Conservation (phyloP, 2,888 invertebrate species). For the Horisme vitalbata region DNA sequence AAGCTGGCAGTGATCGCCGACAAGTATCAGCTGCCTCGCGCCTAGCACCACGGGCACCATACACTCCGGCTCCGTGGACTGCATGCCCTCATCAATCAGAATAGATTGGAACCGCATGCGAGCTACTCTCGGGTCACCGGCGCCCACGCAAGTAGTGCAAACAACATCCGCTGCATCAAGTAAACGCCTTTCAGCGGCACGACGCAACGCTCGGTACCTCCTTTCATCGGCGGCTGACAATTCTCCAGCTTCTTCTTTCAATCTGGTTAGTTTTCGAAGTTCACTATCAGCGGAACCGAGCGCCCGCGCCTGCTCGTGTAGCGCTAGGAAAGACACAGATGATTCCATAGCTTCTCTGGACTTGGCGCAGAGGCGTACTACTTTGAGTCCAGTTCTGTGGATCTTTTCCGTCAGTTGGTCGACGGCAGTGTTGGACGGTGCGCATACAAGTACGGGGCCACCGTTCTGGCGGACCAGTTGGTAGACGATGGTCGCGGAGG, state of each 20-base stretch:
- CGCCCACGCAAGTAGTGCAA: slow-evolving; percentile 99
- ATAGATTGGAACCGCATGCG: slow-evolving; percentile 97
- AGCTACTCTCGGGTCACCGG: slow-evolving; percentile 97
- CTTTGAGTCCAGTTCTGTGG: slow-evolving; percentile 97
- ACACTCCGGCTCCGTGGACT: slow-evolving; percentile 98
- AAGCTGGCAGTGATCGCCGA: slow-evolving; percentile 99
- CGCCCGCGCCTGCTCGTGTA: slow-evolving; percentile 98
- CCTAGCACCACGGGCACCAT: slow-evolving; percentile 99
- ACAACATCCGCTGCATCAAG: slow-evolving; percentile 98
- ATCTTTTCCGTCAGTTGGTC: slow-evolving; percentile 99
- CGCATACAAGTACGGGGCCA: slow-evolving; percentile 98
- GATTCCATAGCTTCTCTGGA: slow-evolving; percentile 99
- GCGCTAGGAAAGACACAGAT: slow-evolving; percentile 96
- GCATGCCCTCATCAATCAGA: slow-evolving; percentile 98
- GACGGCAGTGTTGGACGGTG: slow-evolving; percentile 99
- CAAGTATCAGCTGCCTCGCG: slow-evolving; percentile 97
- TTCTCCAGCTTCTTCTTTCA: slow-evolving; percentile 99
- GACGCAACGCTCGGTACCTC: slow-evolving; percentile 94
- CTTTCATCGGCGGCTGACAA: slow-evolving; percentile 97
- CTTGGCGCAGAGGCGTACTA: slow-evolving; percentile 97
- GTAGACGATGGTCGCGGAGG: slow-evolving; percentile 99
- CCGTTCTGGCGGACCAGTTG: slow-evolving; percentile 97
- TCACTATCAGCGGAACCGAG: slow-evolving; percentile 95
- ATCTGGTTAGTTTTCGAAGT: slow-evolving; percentile 95
- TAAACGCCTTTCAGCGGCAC: slow-evolving; percentile 94